Percentiles rank a stretch among this genome's conserved stretches.
phyloP scores from a whole-genome alignment of 1,140 invertebrate genomes.

The Drosophila ogumai region DNA sequence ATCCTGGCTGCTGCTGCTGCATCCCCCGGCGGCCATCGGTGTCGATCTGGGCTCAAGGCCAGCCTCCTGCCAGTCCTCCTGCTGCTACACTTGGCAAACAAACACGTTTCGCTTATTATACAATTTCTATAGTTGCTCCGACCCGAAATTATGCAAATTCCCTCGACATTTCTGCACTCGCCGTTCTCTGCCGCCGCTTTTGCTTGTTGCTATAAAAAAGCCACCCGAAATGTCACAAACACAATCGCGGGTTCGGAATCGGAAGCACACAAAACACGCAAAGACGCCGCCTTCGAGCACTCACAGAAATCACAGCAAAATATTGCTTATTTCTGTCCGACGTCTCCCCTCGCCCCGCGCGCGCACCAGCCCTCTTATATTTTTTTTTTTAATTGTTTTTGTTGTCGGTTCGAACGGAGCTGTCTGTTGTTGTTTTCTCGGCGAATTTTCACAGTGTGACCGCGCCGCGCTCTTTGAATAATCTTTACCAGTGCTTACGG shows the following conservation, averaged over 20 bases:
- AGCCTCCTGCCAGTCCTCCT: slow-evolving; percentile 10
- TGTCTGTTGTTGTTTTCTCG: slow-evolving; percentile 58
- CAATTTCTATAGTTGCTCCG: slow-evolving; percentile 46
- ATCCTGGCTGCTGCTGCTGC: slow-evolving; percentile 12
- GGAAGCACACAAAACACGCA: slow-evolving; percentile 33
- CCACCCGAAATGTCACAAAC: slow-evolving; percentile 8
- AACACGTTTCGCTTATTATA: slow-evolving; percentile 46
- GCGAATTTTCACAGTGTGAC: slow-evolving; percentile 38
- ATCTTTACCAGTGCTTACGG: too few species aligned
- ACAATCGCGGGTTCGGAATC: slow-evolving; percentile 8
- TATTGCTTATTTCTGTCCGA: slow-evolving; percentile 20
- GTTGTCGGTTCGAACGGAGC: slow-evolving; percentile 29
- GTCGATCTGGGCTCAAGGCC: slow-evolving; percentile 19
- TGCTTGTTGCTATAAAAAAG: slow-evolving; percentile 28
- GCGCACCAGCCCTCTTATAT: not conserved
- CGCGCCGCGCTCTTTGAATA: too few species aligned
- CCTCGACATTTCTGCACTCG: slow-evolving; percentile 28
- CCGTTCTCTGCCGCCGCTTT: slow-evolving; percentile 6
- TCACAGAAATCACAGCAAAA: slow-evolving; percentile 28
- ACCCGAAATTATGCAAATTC: slow-evolving; percentile 57
- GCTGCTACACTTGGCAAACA: slow-evolving; percentile 1
- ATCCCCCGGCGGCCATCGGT: slow-evolving; percentile 58
- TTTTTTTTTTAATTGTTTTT: slow-evolving; percentile 13
- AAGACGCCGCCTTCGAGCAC: slow-evolving; percentile 7
- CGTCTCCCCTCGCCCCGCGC: not conserved